Base-by-base conservation (phyloP, 2,113 vertebrate species). In the Morone chrysops region DNA sequence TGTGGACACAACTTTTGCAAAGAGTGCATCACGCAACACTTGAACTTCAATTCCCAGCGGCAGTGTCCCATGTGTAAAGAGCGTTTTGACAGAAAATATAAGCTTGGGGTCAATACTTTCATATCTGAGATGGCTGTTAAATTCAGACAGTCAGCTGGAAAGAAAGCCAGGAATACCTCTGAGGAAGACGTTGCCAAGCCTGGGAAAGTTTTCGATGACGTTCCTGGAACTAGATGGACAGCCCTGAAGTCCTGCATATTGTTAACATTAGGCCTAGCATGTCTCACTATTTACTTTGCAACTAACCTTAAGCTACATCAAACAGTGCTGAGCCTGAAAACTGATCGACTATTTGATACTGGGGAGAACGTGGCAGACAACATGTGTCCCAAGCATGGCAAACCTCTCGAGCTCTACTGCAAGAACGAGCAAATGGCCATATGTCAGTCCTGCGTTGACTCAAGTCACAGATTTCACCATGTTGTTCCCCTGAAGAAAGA, bases 1-100 rank as follows among this genome's bases (percentile, higher is more conserved):
- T 73, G 56, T 38, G 71, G 57, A 48, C 71, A 73, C 71, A 74
- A 74, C 71, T 74, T 74, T 45, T 74, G 71, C 71, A 61, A 61
- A 38, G 3, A 0, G 12, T 74, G 57, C 57, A 73, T 73, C 57
- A 48, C 11, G 0, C 2, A 38, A 31, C 57, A 74, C 45, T 16
- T 74, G 8, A 74, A 14, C 6, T 38, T n/a, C 16, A 61, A 20
- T 9, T 50, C 45, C 45, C 57, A 62, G 57, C 71, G 12, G 43
- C 43, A 6, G 17, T 61, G 71, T 62, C 71, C 71, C 12, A 6
- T 40, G 57, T 62, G 71, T 4, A 62, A 74, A 9, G 59, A 51
- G 31, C 8, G 12, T 0, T 18, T 62, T 8, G 12, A 50, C 11
- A 62, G 9, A 11, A 75, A 51, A 51, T 51, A 8, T 10, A 50